Evolutionary conservation across 2,113 vertebrate species (phyloP), one percentile per base, ranked within the genome.

Genomic region (Hymenochirus boettgeri): DNA sequence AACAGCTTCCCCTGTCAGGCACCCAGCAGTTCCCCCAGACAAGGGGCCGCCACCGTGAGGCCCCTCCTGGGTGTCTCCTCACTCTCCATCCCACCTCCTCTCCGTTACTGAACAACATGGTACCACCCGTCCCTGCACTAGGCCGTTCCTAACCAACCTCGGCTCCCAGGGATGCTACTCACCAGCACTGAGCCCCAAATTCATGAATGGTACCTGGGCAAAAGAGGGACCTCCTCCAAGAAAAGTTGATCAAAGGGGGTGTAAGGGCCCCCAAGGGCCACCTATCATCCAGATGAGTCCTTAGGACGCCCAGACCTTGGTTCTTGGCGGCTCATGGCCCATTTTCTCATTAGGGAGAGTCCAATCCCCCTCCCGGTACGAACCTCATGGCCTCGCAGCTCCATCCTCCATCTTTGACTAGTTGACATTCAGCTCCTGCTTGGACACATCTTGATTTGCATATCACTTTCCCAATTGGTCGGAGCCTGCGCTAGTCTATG

Each of bases 351-450:
- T 29, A 29, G 31, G 61, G 31, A 60, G 61, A 62, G 39, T 22
- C 75, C 61, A 50, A 61, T 60, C 70, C 66, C 72, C 76, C 57
- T 80, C 82, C 83, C 85, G 70, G 76, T 75, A 81, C 82, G 77
- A 88, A 83, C 85, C 87, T 88, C 85, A 82, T 89, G 89, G 89
- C 89, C 87, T 85, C 82, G 82, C 83, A 76, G 82, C 88, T 89
- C 81, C 84, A 83, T 88, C 91, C 92, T 92, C 92, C 92, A 94
- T 93, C 92, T 94, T 94, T 93, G 92, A 92, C 90, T 93, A 88
- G 88, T 92, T 94, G 91, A 94, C 91, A 92, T 94, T 93, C 91
- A 91, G 89, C 88, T 92, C 88, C 83, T 87, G 88, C 88, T 83
- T 90, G 88, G 85, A 86, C 88, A 83, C 80, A 86, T 87, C 87